Percentiles rank a stretch among this genome's conserved stretches.
Conservation (phyloP, 35 echinoderm and acorn worm genomes). For the Apostichopus parvimensis region DNA sequence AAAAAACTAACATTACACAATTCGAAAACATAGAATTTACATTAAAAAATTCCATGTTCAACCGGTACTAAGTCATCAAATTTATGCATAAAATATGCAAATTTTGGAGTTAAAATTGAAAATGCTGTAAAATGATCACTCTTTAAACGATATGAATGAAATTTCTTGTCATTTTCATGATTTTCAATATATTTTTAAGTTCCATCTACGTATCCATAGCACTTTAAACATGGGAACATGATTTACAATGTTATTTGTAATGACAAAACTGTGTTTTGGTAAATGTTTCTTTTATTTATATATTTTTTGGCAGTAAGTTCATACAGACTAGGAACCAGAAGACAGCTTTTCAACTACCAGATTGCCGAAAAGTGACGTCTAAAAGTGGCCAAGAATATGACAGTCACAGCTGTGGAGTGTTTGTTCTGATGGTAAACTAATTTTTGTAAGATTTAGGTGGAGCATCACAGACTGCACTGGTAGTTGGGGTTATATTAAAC, state of each 20-base stretch:
- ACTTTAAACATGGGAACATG: background rate
- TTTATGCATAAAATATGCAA: too few relatives aligned
- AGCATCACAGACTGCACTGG: background rate
- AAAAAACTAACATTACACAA: too few relatives aligned
- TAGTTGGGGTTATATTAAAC: background rate
- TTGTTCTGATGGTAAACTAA: conserved; percentile 16
- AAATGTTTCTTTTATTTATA: background rate
- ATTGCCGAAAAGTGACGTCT: background rate
- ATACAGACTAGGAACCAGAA: background rate
- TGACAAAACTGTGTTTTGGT: background rate
- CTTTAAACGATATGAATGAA: too few relatives aligned
- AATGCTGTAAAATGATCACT: too few relatives aligned
- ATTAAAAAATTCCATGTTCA: too few relatives aligned
- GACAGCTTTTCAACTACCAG: background rate
- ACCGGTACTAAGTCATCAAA: too few relatives aligned
- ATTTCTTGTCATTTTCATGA: too few relatives aligned
- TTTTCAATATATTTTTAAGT: background rate
- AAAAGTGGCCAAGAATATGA: background rate
- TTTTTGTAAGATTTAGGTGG: background rate
- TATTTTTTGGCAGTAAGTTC: background rate
- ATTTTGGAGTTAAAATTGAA: too few relatives aligned
- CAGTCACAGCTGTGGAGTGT: conserved; percentile 6
- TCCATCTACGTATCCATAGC: background rate
- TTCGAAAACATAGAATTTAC: too few relatives aligned
- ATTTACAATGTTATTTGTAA: too few relatives aligned